Base-by-base conservation (phyloP, 1,140 invertebrate species). In the Portunus trituberculatus region DNA sequence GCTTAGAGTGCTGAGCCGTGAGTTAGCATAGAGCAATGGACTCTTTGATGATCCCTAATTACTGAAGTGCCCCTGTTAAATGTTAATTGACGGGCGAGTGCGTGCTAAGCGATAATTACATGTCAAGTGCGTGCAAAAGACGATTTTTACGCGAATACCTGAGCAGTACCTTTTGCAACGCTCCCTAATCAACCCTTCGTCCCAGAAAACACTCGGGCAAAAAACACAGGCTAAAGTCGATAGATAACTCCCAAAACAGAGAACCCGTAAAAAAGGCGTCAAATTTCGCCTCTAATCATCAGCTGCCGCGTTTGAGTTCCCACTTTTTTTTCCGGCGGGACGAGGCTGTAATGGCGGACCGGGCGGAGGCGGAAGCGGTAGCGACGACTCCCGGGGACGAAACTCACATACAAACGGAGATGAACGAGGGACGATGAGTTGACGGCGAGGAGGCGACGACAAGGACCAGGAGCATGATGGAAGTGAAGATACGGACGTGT, bases 21-120 rank as follows among this genome's bases (percentile, higher is more conserved):
- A 94, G 87, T 67, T 89, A 89, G 88, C 93, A 94, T 91, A 94
- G 29, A 82, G 59, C 52, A 20, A 45, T 20, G 76, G 88, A 91
- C 20, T 52, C 93, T 91, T 84, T 83, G 87, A 90, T 91, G 52
- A 83, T 29, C 59, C 87, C 67, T 94, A 94, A 89, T 94, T 91
- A 90, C 88, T 90, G 93, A 91, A 90, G 88, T 88, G 83, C 92
- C 83, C 83, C 76, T 93, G 92, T 93, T 88, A 93, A 93, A 93
- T 93, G 92, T n/a, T 93, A 93, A 93, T 93, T 93, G 92, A 93
- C 83, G 92, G 84, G 59, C 29, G n/a, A 93, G 92, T 88, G 92
- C 92, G 92, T 93, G 92, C 92, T 93, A 88, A 93, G 83, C 84
- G 82, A 93, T 93, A 93, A 93, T 93, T 86, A 93, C 92, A 45